phyloP scores from a whole-genome alignment of 1,140 invertebrate species.

The Hesperophylax magnus region DNA sequence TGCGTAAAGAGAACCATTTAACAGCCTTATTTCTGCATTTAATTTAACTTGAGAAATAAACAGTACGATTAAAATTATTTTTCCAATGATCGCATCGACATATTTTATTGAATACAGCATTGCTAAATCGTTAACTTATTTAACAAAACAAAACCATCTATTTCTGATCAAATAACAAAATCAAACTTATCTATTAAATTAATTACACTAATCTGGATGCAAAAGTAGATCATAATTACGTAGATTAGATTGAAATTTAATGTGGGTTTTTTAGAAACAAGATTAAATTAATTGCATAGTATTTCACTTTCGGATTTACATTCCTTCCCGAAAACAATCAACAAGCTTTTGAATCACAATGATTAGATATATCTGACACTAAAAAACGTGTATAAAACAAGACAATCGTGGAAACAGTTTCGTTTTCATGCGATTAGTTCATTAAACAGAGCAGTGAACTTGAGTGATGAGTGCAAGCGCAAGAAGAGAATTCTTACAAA shows the following conservation, averaged over 20 bases:
- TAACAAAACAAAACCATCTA: background rate
- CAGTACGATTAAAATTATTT: too few species aligned
- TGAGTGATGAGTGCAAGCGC: constrained; percentile 11
- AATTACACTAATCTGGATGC: background rate
- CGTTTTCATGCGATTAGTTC: constrained; percentile 53
- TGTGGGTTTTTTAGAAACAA: background rate
- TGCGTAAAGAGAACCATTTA: too few species aligned
- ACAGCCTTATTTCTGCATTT: too few species aligned
- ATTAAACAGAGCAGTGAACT: constrained; percentile 51
- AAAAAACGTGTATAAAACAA: constrained; percentile 49
- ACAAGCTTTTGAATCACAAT: background rate
- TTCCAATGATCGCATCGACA: too few species aligned
- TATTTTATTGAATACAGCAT: too few species aligned
- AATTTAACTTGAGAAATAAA: too few species aligned
- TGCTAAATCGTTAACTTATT: background rate
- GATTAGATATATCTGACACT: background rate
- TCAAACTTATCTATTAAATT: background rate
- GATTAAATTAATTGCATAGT: background rate
- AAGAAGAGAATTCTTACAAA: constrained; percentile 28
- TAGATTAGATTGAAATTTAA: background rate
- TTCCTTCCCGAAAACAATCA: constrained; percentile 12
- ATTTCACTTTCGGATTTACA: constrained; percentile 18
- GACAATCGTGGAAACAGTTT: constrained; percentile 49
- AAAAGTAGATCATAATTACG: background rate
- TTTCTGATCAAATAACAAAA: background rate